Base-by-base conservation (phyloP, 2,797 vertebrate genomes). In the Karalla daura region DNA sequence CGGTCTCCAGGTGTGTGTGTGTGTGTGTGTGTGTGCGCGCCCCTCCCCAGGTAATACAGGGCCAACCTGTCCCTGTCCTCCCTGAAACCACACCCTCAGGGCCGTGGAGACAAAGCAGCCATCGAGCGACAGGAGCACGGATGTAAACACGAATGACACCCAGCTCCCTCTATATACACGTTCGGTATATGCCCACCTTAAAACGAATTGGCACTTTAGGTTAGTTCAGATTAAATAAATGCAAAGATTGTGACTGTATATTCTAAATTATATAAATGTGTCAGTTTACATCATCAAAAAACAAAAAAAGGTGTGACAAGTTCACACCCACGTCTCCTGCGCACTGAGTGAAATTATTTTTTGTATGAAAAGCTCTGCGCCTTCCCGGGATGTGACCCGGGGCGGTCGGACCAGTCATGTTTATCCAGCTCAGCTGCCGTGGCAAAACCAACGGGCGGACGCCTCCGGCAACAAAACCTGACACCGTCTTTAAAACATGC, bases 11-110 rank as follows among this genome's bases (percentile, higher is more conserved):
- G 80, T 51, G 76, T 61, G 60, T 20, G 45, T 20, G 3, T 10
- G 7, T 83, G 5, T n/a, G n/a, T n/a, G n/a, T n/a, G n/a, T n/a
- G n/a, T 71, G 81, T 54, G 36, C 74, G 70, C 21, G 12, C 27
- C 10, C 33, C 14, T 12, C 21, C 50, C 10, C 67, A 20, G 24
- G 62, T 59, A 7, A 8, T 1, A 70, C 86, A 40, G 70, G 85
- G 62, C 15, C 0, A 51, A 87, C 87, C 78, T 63, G 86, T 78
- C 51, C 15, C 37, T 66, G 20, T 61, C 13, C 25, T 45, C 12
- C 17, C 36, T n/a, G 28, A 25, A 61, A 14, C 37, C 45, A 70
- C 37, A 44, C 9, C 46, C n/a, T 3, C 3, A 7, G 6, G 44
- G 3, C 23, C 0, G 2, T 6, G 14, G 30, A 33, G 15, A 24